Evolutionary conservation across 2,888 invertebrate species (phyloP), one percentile per base, ranked within the genome.

Genomic region (Eupelmus urozonus): DNA sequence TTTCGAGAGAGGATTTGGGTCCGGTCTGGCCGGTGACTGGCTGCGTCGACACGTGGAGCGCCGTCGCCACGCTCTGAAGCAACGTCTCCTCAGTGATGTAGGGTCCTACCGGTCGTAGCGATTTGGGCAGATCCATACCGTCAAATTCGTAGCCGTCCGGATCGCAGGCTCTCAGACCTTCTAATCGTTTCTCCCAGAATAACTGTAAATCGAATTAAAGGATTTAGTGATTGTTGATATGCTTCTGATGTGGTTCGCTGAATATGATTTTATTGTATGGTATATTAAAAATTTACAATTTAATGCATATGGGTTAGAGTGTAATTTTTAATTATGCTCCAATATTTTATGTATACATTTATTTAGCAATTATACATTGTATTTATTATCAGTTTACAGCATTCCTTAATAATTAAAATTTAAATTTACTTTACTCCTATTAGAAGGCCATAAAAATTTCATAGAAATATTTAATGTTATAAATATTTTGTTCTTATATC

Each of bases 61-160:
- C 97, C n/a, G 98, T 98, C 0, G 98, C 98, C 51, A 99, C 94
- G 71, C 98, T 98, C 89, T 98, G 97, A 81, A 97, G 93, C 23
- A 96, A 93, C 0, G 97, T 97, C 85, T 96, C 96, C 86, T 96
- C 96, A n/a, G 93, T 93, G 72, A 95, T 95, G 87, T 96, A 95
- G 0, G 97, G 96, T 0, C 97, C 97, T 20, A 96, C 93, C 0
- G 96, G 93, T 87, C 94, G 94, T 70, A 96, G 92, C 78, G 94
- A 94, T 87, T 94, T 94, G 0, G 98, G 98, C 76, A 98, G 91
- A 79, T 96, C 95, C 90, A 98, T 95, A 0, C 94, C 94, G 81
- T 95, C 95, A 83, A 97, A 94, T 79, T 96, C 95, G 73, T 93
- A 93, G 34, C 97, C 97, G 85, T 95, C 94, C 7, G 95, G 93